Evolutionary conservation across 1,140 invertebrate species (phyloP), one percentile per base, ranked within the genome.

Genomic region (Pseudomyrmex gracilis): DNA sequence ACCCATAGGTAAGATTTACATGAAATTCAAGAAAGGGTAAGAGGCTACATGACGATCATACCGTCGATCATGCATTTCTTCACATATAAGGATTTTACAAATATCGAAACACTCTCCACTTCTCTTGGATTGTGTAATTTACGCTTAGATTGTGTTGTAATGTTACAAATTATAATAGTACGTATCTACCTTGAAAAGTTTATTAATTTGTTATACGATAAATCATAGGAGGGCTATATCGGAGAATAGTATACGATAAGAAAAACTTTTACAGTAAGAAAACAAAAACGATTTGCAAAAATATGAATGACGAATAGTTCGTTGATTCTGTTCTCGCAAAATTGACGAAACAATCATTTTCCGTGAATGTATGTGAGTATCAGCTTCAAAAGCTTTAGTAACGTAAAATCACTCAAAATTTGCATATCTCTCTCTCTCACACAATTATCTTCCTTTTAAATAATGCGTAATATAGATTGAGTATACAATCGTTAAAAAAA

Each of bases 151-250:
- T 77, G 9, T 63, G 53, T 66, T 82, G 15, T 61, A 34, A 47
- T 49, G 63, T 85, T 85, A 49, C 71, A 83, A 20, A 20, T 88
- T 86, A 86, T 88, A 15, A 85, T 88, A 88, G 83, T 73, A 47
- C 15, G 60, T 73, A 3, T n/a, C 76, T 73, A 3, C 15, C 76
- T 73, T 86, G 34, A 34, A 73, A 49, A 57, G 51, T 77, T 70
- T 83, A 76, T 73, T 71, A 1, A 78, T 88, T 60, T 80, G 73
- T 88, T 88, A 63, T 71, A 73, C 7, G 4, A 17, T 51, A 51
- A 10, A 68, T 2, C 3, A 74, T 43, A 34, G 34, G 34, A 34
- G 5, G 34, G 34, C 34, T 57, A 68, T 47, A 45, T 70, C 2
- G 1, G n/a, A 49, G 3, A 24, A 66, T 49, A 64, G 22, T 53